These are phyloP conservation scores for Drosophila virilis DNA, from an alignment of 1,140 invertebrate genomes.

Conservation along the genomic window DNA sequence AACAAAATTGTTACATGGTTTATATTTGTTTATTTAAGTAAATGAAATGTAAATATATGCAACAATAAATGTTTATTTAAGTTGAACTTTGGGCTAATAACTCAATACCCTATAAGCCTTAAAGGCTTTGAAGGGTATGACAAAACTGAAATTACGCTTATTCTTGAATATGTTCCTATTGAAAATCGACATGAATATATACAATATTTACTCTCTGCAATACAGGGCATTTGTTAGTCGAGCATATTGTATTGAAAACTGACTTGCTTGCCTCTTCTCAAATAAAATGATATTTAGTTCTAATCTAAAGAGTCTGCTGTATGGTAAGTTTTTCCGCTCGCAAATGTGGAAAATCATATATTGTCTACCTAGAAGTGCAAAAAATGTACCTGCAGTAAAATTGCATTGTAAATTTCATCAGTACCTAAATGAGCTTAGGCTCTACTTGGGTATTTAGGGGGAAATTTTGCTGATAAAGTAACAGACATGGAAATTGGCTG, in stretches of 20 bases:
- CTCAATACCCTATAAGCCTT: not conserved
- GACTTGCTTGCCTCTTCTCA: not conserved
- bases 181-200: no score
- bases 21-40: not conserved
- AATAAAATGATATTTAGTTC: conserved; percentile 4
- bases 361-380: not conserved
- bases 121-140: not conserved
- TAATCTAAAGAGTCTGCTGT: not conserved
- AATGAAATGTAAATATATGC: not conserved
- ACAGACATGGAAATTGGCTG: not conserved
- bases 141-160: no score
- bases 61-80: not conserved
- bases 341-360: not conserved
- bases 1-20: no score
- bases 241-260: not conserved
- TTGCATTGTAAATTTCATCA: no score
- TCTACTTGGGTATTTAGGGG: not conserved
- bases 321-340: not conserved
- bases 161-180: no score
- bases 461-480: not conserved
- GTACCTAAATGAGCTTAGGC: not conserved
- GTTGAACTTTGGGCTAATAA: conserved; percentile 21
- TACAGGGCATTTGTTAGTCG: conserved; percentile 4
- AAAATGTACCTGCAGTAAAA: not conserved
- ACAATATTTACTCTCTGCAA: no score